Evolutionary conservation across 2,888 invertebrate species (phyloP).

Genomic region (Volucella bombylans): DNA sequence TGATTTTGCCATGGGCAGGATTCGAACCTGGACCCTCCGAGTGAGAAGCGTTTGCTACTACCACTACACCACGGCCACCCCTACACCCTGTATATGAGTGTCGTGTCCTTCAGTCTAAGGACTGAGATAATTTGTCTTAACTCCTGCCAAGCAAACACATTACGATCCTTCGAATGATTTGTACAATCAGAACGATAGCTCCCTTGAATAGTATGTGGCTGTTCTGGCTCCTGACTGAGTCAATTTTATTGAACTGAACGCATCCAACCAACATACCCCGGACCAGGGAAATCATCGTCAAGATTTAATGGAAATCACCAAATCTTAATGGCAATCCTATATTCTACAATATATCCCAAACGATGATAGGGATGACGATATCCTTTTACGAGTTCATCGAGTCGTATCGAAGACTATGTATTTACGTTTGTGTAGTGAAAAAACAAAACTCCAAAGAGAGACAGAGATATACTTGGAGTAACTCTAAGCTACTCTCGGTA

Average conservation of each 20-base stretch:
- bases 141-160: constrained; percentile 25
- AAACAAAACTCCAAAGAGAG: background rate
- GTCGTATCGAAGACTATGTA: constrained; percentile 47
- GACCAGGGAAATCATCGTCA: constrained; percentile 56
- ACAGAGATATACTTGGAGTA: background rate
- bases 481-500: constrained; percentile 28
- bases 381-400: constrained; percentile 56
- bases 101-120: constrained; percentile 52
- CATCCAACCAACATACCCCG: background rate
- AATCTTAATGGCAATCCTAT: constrained; percentile 74
- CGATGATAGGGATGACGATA: constrained; percentile 47
- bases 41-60: too few species aligned
- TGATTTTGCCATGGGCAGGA: too few species aligned
- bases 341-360: constrained; percentile 21
- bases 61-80: too few species aligned
- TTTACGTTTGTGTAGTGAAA: constrained; percentile 3
- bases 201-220: constrained; percentile 26
- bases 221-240: constrained; percentile 1
- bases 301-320: constrained; percentile 73
- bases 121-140: constrained; percentile 64
- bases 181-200: constrained; percentile 48
- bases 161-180: constrained; percentile 66
- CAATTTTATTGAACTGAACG: constrained; percentile 35
- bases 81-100: constrained; percentile 23
- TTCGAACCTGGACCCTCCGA: too few species aligned